Conservation (phyloP, 1,140 invertebrate genomes). For the silkworm (Bombyx mori) region ASM3026992v2 NC_085129.1:13678001-13678500, state of each 20-base stretch:
- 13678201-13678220: constrained; percentile 84
- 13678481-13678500: too few relatives aligned
- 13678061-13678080: too few relatives aligned
- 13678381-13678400: constrained; percentile 54
- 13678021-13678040: too few relatives aligned
- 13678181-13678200: constrained; percentile 94
- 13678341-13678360: constrained; percentile 38
- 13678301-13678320: constrained; percentile 51
- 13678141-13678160: constrained; percentile 87
- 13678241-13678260: constrained; percentile 71
- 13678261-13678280: constrained; percentile 44
- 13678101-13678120: too few relatives aligned
- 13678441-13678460: too few relatives aligned
- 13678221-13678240: constrained; percentile 68
- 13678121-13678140: constrained; percentile 84
- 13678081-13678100: too few relatives aligned
- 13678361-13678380: constrained; percentile 45
- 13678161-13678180: constrained; percentile 87
- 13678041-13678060: too few relatives aligned
- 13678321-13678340: constrained; percentile 48
- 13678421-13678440: too few relatives aligned
- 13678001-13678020: too few relatives aligned
- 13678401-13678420: constrained; percentile 49
- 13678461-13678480: too few relatives aligned
- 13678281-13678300: constrained; percentile 42